Percentiles rank a stretch among this genome's conserved stretches.
Evolutionary conservation across 2,113 vertebrate species (phyloP).

Genomic region (Centropus bengalensis): DNA sequence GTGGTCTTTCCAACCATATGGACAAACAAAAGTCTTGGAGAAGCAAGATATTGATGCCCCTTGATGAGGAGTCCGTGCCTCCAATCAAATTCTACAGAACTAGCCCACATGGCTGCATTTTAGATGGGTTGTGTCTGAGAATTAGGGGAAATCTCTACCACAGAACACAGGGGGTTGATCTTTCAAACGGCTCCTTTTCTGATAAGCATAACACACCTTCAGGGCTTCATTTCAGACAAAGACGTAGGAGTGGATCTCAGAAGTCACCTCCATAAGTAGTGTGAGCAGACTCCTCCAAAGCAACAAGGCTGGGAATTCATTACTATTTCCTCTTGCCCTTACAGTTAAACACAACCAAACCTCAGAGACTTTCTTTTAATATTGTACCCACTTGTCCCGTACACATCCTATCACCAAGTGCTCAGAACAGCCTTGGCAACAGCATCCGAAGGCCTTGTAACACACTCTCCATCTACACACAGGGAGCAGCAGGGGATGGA

Average conservation of each 20-base stretch:
- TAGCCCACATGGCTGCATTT: rapidly evolving
- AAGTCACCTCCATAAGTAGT: background rate
- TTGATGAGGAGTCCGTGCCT: background rate
- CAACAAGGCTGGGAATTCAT: background rate
- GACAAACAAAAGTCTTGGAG: background rate
- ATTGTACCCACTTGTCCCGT: background rate
- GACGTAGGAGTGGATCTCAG: background rate
- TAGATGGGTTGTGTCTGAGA: background rate
- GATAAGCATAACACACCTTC: background rate
- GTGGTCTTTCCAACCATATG: background rate
- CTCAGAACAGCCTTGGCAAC: background rate
- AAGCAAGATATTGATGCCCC: background rate
- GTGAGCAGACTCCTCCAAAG: background rate
- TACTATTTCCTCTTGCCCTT: background rate
- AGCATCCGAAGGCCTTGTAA: rapidly evolving
- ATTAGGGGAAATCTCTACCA: background rate
- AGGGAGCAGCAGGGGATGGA: background rate
- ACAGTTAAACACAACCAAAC: background rate
- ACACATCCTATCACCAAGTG: background rate
- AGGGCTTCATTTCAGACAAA: background rate
- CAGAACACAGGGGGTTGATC: too few relatives aligned
- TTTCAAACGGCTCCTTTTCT: background rate
- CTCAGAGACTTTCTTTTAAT: background rate
- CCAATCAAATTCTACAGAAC: background rate
- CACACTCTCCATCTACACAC: background rate